Percentiles rank a stretch among this genome's conserved stretches.
Evolutionary conservation across 2,888 invertebrate species (phyloP).

Genomic region (Volucella bombylans): DNA sequence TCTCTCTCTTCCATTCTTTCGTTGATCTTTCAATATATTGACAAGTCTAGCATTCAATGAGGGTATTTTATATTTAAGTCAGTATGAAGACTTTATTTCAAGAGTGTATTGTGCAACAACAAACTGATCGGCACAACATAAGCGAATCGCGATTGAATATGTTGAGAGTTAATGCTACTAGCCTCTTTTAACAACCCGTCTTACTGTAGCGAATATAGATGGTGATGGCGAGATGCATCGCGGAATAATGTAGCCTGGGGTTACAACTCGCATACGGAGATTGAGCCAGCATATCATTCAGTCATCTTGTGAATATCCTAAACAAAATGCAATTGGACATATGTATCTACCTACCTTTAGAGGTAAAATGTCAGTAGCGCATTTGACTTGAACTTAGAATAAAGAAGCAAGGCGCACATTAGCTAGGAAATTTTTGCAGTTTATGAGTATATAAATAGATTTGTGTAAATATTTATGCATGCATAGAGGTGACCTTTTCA

Average conservation of each 20-base stretch:
- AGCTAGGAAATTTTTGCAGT: no score
- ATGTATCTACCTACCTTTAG: conserved; percentile 7
- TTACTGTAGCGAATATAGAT: conserved; percentile 8
- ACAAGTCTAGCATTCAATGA: conserved; percentile 21
- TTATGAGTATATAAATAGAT: no score
- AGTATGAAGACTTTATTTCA: conserved; percentile 43
- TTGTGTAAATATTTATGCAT: no score
- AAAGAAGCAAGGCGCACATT: background rate
- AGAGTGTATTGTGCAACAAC: conserved; percentile 31
- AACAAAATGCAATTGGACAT: conserved; percentile 40
- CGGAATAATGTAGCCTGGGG: conserved; percentile 25
- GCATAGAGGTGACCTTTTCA: no score
- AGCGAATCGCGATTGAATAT: conserved; percentile 49
- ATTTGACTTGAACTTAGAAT: background rate
- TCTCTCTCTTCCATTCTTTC: conserved; percentile 16
- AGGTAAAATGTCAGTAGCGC: conserved; percentile 14
- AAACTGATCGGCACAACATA: conserved; percentile 10
- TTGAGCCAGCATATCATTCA: conserved; percentile 36
- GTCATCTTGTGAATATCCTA: conserved; percentile 24
- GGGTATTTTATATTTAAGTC: conserved; percentile 10
- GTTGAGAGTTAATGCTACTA: conserved; percentile 44
- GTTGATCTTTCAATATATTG: conserved; percentile 10
- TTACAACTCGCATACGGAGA: conserved; percentile 11
- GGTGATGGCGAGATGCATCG: conserved; percentile 22
- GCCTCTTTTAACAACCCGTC: conserved; percentile 20